These are phyloP conservation scores for Iguana delicatissima DNA, from an alignment of 2,797 vertebrate genomes.

Conservation along the genomic window DNA sequence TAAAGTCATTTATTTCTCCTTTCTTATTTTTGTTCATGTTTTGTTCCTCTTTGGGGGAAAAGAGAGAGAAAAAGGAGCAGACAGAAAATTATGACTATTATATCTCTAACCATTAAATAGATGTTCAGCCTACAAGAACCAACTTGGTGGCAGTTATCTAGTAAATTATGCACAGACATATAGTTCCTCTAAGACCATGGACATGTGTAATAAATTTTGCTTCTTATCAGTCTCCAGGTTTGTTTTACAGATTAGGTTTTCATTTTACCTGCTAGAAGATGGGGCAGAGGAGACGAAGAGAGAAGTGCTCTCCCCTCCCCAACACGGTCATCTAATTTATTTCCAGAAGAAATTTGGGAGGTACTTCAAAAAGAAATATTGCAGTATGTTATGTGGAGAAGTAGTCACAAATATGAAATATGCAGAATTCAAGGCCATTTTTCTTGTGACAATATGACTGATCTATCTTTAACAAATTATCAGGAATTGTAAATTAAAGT, in stretches of 20 bases:
- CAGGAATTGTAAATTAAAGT: constrained; percentile 8
- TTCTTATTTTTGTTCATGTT: constrained; percentile 51
- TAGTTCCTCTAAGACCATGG: constrained; percentile 51
- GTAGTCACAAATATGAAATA: constrained; percentile 29
- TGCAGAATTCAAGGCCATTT: neutral
- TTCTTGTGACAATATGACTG: neutral
- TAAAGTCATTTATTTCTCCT: constrained; percentile 37
- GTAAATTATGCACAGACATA: constrained; percentile 74
- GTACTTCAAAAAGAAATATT: constrained; percentile 38
- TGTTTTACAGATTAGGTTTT: constrained; percentile 34
- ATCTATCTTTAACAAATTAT: neutral
- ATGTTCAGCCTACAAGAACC: constrained; percentile 67
- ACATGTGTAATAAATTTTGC: constrained; percentile 55
- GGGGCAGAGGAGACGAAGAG: neutral
- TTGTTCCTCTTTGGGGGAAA: constrained; percentile 47
- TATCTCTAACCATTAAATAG: constrained; percentile 72
- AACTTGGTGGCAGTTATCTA: constrained; percentile 61
- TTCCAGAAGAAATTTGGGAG: constrained; percentile 36
- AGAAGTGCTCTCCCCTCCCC: constrained; percentile 24
- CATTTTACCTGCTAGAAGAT: constrained; percentile 2
- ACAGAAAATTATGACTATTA: constrained; percentile 68
- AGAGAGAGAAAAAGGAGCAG: constrained; percentile 42
- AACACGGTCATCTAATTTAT: constrained; percentile 48
- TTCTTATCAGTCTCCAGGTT: constrained; percentile 46
- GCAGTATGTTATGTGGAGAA: constrained; percentile 35